Conservation (phyloP, 1,140 invertebrate species). For the Glomeris maerens region DNA sequence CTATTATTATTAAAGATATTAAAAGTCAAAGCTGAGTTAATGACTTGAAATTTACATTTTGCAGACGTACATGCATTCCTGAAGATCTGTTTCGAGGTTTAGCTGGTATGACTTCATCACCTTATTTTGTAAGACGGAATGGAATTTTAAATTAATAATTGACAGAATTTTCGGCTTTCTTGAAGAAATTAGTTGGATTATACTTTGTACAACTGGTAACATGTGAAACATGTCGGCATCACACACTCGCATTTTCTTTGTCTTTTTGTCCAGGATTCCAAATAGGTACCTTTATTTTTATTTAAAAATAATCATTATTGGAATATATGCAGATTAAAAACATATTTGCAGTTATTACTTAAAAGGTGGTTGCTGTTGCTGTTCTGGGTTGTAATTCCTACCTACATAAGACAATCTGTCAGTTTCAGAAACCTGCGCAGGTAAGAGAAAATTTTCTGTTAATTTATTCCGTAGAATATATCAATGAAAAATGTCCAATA, state of each 20-base stretch:
- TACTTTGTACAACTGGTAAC: background rate
- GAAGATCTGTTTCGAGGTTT: background rate
- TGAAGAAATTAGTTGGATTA: no score
- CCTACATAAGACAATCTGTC: no score
- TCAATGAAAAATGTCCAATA: no score
- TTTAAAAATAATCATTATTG: background rate
- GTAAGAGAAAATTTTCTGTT: no score
- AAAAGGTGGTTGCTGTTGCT: no score
- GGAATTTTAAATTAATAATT: background rate
- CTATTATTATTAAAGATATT: no score
- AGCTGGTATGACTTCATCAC: background rate
- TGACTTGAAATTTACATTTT: background rate
- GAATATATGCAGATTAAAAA: background rate
- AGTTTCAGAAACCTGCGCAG: no score
- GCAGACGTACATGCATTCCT: background rate
- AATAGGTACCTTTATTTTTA: conserved; percentile 2
- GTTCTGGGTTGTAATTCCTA: no score
- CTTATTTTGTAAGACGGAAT: no score
- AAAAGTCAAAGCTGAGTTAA: background rate
- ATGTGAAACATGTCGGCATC: background rate
- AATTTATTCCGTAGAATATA: no score
- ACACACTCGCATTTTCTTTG: conserved; percentile 5
- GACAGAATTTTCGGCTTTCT: background rate
- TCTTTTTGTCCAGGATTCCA: conserved; percentile 8
- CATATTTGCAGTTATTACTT: background rate